Conservation (phyloP, 2,797 vertebrate genomes). For the Decapterus maruadsi region DNA sequence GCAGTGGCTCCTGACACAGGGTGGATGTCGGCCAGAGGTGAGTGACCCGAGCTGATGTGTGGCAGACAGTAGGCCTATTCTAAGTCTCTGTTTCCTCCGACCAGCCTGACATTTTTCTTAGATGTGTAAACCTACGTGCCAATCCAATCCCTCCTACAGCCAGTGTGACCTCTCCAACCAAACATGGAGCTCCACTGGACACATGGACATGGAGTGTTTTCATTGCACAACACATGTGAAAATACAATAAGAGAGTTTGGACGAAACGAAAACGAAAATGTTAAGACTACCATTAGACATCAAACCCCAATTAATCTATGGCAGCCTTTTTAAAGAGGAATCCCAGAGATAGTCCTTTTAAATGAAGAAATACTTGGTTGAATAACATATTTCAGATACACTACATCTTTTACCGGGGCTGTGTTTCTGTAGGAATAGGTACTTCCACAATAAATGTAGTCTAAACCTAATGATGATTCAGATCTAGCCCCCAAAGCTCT, state of each 20-base stretch:
- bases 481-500: not conserved
- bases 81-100: constrained; percentile 27
- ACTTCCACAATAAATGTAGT: not conserved
- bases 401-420: not conserved
- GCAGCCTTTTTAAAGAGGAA: too few relatives aligned
- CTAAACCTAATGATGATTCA: not conserved
- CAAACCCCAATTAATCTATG: too few relatives aligned
- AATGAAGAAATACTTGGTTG: not conserved
- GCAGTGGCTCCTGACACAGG: constrained; percentile 94
- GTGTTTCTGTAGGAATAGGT: not conserved
- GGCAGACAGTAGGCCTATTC: constrained; percentile 2
- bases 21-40: constrained; percentile 91
- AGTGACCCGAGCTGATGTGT: constrained; percentile 53
- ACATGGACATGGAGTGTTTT: not conserved
- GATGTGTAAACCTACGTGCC: not conserved
- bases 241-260: not conserved
- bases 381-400: not conserved
- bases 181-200: not conserved
- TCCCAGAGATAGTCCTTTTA: too few relatives aligned
- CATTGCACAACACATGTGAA: not conserved
- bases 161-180: not conserved
- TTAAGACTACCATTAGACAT: not conserved
- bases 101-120: constrained; percentile 9
- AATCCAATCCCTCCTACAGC: not conserved
- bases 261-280: not conserved